Conservation (phyloP, 1,140 invertebrate species). For the Apocrypta bakeri region DNA sequence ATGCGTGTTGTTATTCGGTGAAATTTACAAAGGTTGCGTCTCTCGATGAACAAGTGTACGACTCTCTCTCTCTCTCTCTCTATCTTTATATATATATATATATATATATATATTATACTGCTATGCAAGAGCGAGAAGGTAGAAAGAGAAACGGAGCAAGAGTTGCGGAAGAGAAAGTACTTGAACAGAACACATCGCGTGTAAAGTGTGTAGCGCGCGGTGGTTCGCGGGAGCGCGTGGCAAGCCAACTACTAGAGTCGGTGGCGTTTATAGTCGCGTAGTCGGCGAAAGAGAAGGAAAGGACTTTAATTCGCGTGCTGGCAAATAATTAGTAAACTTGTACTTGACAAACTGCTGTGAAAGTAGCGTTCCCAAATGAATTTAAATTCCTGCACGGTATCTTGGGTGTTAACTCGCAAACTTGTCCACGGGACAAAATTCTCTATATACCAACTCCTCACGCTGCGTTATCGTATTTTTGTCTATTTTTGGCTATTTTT, state of each 20-base stretch:
- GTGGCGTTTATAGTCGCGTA: constrained; percentile 39
- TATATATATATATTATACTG: too few relatives aligned
- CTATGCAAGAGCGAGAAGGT: constrained; percentile 58
- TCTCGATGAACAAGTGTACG: too few relatives aligned
- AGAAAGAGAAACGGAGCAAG: constrained; percentile 55
- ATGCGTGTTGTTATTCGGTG: constrained; percentile 49
- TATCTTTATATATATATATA: too few relatives aligned
- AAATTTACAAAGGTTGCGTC: neutral
- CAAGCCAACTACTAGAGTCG: neutral
- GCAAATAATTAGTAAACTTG: constrained; percentile 62
- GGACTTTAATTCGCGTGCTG: constrained; percentile 60
- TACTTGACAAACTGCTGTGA: constrained; percentile 55
- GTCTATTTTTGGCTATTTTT: too few relatives aligned
- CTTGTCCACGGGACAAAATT: neutral
- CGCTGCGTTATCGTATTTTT: too few relatives aligned
- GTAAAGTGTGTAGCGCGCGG: neutral
- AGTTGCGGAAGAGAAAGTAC: constrained; percentile 55
- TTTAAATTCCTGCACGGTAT: constrained; percentile 16
- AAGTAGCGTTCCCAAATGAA: constrained; percentile 29
- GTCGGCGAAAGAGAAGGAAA: constrained; percentile 44
- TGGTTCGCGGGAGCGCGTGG: too few relatives aligned
- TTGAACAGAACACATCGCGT: neutral
- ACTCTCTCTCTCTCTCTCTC: too few relatives aligned
- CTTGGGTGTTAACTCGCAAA: neutral
- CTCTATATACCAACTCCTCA: too few relatives aligned